A percentile compares a stretch with the other conserved stretches of the same genome.
Conservation (phyloP, 2,888 invertebrate genomes). For the Drosophila birchii region DNA sequence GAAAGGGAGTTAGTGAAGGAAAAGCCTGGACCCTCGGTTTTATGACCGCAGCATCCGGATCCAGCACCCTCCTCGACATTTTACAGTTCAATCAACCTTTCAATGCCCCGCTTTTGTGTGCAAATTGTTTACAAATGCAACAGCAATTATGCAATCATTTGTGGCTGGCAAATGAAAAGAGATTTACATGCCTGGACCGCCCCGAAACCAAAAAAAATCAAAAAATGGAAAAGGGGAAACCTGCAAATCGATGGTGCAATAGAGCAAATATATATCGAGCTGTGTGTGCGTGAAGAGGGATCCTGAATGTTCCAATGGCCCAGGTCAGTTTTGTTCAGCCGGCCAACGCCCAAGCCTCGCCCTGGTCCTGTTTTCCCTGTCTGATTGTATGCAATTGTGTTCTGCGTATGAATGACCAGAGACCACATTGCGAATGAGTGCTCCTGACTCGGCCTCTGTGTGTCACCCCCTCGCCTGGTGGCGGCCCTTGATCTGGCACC, state of each 20-base stretch:
- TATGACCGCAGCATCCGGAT: conserved; percentile 27
- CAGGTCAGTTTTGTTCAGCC: conserved; percentile 62
- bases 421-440: conserved; percentile 76
- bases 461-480: conserved; percentile 8
- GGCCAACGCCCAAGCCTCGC: conserved; percentile 68
- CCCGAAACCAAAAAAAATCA: not conserved
- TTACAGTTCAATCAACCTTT: conserved; percentile 72
- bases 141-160: conserved; percentile 77
- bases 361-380: conserved; percentile 12
- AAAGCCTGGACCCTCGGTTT: conserved; percentile 11
- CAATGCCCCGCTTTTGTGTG: conserved; percentile 63
- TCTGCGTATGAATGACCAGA: conserved; percentile 77
- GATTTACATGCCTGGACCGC: conserved; percentile 60
- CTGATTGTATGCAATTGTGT: conserved; percentile 76
- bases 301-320: conserved; percentile 28
- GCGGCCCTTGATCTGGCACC: conserved; percentile 28
- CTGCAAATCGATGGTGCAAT: conserved; percentile 64
- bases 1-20: not conserved
- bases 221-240: not conserved
- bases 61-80: conserved; percentile 9
- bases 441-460: conserved; percentile 61
- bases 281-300: conserved; percentile 17
- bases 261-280: conserved; percentile 64
- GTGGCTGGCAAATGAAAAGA: conserved; percentile 70
- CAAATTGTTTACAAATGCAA: conserved; percentile 78